Evolutionary conservation across 2,113 vertebrate genomes (phyloP).

Genomic region (Hylia prasina): DNA sequence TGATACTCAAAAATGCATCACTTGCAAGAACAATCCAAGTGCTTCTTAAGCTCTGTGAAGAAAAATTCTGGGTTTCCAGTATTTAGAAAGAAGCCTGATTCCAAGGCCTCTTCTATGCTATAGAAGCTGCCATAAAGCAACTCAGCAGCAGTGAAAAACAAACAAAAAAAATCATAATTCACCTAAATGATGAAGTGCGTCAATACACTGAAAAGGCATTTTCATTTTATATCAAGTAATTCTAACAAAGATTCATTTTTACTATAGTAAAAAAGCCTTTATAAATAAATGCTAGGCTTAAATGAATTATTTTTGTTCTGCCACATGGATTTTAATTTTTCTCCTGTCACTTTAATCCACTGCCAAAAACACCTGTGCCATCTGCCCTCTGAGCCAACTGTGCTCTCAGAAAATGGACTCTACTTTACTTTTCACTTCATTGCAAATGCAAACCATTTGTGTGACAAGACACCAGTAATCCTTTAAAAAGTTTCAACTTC

Average conservation of each 20-base stretch:
- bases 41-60: neutral
- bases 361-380: constrained; percentile 9
- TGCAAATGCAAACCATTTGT: neutral
- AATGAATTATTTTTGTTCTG: neutral
- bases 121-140: neutral
- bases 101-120: neutral
- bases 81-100: neutral
- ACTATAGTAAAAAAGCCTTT: neutral
- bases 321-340: neutral
- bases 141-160: neutral
- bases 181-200: neutral
- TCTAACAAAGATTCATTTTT: neutral
- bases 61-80: neutral
- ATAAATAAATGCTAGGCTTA: neutral
- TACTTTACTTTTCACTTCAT: neutral
- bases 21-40: neutral
- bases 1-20: neutral
- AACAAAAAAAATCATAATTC: neutral
- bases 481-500: neutral
- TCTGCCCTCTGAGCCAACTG: neutral
- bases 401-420: neutral
- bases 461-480: neutral
- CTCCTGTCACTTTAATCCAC: neutral
- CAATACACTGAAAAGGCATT: neutral
- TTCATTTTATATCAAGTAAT: neutral